phyloP scores from a whole-genome alignment of 2,113 vertebrate species.

The Gyps fulvus region DNA sequence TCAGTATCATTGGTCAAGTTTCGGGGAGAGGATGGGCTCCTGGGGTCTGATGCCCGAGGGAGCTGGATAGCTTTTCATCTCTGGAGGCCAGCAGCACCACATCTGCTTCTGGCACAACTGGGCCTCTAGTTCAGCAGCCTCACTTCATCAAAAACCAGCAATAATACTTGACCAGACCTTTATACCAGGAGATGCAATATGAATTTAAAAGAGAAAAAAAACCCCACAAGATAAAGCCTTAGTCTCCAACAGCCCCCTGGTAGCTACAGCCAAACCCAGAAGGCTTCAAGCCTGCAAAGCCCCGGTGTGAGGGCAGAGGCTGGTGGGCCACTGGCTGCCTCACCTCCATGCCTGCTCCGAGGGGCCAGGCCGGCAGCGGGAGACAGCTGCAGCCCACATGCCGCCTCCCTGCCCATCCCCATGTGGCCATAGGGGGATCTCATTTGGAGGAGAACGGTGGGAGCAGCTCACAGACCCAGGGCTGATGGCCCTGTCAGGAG shows the following conservation, averaged over 20 bases:
- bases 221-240: neutral
- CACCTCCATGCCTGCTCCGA: neutral
- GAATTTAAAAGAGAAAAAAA: neutral
- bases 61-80: neutral
- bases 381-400: neutral
- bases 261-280: no score
- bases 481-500: fast-evolving
- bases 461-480: fast-evolving
- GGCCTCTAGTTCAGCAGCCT: neutral
- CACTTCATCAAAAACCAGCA: neutral
- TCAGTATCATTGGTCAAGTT: fast-evolving
- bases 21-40: neutral
- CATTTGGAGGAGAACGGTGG: fast-evolving
- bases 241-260: neutral
- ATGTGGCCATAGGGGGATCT: fast-evolving
- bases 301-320: neutral
- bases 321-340: neutral
- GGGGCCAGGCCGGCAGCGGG: fast-evolving
- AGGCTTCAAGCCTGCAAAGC: neutral
- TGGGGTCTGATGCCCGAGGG: neutral
- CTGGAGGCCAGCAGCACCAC: neutral
- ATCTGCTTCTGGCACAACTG: neutral
- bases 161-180: neutral
- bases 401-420: neutral
- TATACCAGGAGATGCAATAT: neutral